A percentile compares a stretch with the other conserved stretches of the same genome.
Conservation (phyloP, 2,113 vertebrate genomes). For the human (Homo sapiens) region GRCh38 chr7:43358001-43358500, state of each 20-base stretch:
- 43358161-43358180: not conserved
- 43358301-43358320: not conserved
- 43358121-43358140: not conserved
- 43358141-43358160: not conserved
- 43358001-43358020: not conserved
- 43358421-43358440: not conserved
- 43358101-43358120: not conserved
- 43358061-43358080: constrained; percentile 4
- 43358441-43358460: not conserved
- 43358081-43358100: not conserved
- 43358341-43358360: not conserved
- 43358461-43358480: not conserved
- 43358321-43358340: not conserved
- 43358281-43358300: not conserved
- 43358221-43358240: not conserved
- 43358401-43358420: not conserved
- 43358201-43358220: not conserved
- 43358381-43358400: not conserved
- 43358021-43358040: not conserved
- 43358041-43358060: not conserved
- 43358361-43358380: not conserved
- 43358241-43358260: not conserved
- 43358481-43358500: not conserved
- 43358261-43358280: not conserved
- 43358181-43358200: not conserved